A percentile compares a stretch with the other conserved stretches of the same genome.
phyloP scores from a whole-genome alignment of 2,888 invertebrate genomes.

The Diplazon laetatorius region DNA sequence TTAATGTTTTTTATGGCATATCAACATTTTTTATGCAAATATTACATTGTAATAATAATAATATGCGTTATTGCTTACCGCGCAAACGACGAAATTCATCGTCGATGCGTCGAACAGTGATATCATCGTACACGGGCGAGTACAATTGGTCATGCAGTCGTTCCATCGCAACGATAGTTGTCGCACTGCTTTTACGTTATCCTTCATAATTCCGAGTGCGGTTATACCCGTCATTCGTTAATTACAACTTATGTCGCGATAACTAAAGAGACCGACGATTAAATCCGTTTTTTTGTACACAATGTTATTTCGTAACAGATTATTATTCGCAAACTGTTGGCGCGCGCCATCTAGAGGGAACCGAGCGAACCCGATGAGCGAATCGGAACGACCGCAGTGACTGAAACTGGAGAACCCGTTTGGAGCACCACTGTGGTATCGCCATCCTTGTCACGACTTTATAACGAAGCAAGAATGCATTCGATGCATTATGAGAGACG shows the following conservation, averaged over 20 bases:
- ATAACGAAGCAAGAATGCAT: no score
- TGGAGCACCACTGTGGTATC: no score
- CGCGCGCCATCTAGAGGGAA: no score
- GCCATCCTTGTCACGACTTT: no score
- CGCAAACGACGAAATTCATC: conserved; percentile 77
- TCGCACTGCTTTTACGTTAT: conserved; percentile 54
- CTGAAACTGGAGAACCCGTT: no score
- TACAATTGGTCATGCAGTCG: conserved; percentile 64
- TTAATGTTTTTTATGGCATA: neutral
- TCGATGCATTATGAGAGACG: no score
- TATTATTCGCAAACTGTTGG: no score
- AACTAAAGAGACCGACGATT: no score
- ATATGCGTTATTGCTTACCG: conserved; percentile 70
- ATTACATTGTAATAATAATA: neutral
- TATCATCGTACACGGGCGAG: conserved; percentile 74
- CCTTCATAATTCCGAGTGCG: conserved; percentile 45
- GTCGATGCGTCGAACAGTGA: conserved; percentile 68
- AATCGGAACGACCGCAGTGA: no score
- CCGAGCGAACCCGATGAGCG: no score
- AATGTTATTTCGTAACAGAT: no score
- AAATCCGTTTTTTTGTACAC: no score
- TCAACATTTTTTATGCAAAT: neutral
- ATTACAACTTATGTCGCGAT: conserved; percentile 40
- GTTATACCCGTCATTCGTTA: conserved; percentile 58
- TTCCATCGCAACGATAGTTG: conserved; percentile 67